Evolutionary conservation across 2,113 vertebrate genomes (phyloP).

Genomic region (Onychorhynchus coronatus): DNA sequence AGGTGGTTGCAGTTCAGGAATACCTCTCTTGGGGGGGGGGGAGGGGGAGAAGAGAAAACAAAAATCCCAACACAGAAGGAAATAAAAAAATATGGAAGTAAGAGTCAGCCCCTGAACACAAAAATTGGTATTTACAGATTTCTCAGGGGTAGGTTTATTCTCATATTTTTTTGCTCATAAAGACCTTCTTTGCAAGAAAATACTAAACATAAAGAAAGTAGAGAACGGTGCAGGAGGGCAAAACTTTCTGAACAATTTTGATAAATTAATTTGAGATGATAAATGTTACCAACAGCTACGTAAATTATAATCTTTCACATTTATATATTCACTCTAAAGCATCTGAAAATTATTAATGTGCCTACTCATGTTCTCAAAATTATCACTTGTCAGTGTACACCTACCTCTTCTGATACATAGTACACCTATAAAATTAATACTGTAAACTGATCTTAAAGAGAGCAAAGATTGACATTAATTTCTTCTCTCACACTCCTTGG

Average conservation of each 20-base stretch:
- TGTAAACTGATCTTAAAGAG: not conserved
- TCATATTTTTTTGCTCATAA: not conserved
- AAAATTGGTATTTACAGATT: not conserved
- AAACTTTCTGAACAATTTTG: not conserved
- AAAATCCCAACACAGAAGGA: not conserved
- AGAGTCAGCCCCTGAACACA: not conserved
- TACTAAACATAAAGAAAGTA: not conserved
- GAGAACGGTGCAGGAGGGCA: not conserved
- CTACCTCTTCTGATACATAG: not conserved
- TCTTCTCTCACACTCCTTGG: not conserved
- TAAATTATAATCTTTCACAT: not conserved
- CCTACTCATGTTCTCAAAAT: not conserved
- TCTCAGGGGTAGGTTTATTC: not conserved
- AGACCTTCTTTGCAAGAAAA: not conserved
- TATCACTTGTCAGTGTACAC: not conserved
- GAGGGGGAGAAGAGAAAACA: not conserved
- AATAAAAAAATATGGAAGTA: too few relatives aligned
- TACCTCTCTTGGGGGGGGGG: not conserved
- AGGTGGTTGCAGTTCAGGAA: not conserved
- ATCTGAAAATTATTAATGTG: not conserved
- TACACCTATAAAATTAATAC: not conserved
- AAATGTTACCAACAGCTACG: not conserved
- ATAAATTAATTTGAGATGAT: constrained; percentile 23
- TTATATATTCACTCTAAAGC: not conserved
- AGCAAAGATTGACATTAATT: not conserved